These are phyloP conservation scores for Thomomys bottae DNA, from an alignment of 2,113 vertebrate genomes.

Conservation along the genomic window DNA sequence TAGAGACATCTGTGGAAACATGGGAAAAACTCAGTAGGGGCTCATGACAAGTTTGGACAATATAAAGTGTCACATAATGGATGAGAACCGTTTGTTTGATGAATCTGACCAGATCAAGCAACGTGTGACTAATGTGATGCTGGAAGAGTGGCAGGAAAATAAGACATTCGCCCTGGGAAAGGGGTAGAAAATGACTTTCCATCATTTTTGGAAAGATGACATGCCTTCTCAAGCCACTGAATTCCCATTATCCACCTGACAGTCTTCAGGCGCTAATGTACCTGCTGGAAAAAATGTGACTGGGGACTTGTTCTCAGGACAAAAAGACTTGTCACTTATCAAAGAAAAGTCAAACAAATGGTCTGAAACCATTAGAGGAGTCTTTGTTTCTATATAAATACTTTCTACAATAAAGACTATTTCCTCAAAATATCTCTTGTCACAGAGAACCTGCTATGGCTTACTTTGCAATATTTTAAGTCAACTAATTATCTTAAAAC, in stretches of 20 bases:
- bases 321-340: slow-evolving; percentile 65
- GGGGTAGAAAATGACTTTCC: slow-evolving; percentile 63
- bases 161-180: slow-evolving; percentile 68
- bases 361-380: slow-evolving; percentile 33
- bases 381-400: slow-evolving; percentile 13
- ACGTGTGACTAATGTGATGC: slow-evolving; percentile 66
- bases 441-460: neutral
- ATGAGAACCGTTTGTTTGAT: slow-evolving; percentile 76
- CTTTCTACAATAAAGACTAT: neutral
- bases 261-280: slow-evolving; percentile 72
- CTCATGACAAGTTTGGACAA: slow-evolving; percentile 75
- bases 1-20: slow-evolving; percentile 29
- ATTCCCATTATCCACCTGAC: slow-evolving; percentile 82
- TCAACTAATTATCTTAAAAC: neutral
- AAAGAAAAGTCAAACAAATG: slow-evolving; percentile 50
- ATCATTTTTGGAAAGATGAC: slow-evolving; percentile 71
- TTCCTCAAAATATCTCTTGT: neutral
- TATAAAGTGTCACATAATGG: slow-evolving; percentile 74
- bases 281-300: slow-evolving; percentile 76
- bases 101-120: slow-evolving; percentile 72
- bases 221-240: slow-evolving; percentile 68
- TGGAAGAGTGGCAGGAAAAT: slow-evolving; percentile 78
- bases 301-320: slow-evolving; percentile 57
- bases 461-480: neutral
- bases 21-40: slow-evolving; percentile 34